Conservation (phyloP, 2,113 vertebrate genomes). For the Vulpes ferrilata region DNA sequence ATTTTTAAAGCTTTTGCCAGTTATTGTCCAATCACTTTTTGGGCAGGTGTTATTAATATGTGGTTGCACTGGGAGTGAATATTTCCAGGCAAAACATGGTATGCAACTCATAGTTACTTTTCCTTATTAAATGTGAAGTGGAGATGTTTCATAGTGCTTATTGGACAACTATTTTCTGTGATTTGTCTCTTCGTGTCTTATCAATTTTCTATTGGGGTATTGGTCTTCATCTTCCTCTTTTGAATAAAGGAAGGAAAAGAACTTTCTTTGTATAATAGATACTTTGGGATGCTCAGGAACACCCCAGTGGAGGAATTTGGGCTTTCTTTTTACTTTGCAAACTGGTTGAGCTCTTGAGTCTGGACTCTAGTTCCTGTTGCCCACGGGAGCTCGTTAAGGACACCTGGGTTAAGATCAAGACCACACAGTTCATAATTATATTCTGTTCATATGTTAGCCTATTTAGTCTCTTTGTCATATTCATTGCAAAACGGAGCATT, state of each 20-base stretch:
- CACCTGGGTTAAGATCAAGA: neutral
- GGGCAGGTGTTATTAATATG: neutral
- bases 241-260: neutral
- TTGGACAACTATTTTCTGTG: neutral
- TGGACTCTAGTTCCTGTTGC: neutral
- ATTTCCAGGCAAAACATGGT: neutral
- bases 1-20: neutral
- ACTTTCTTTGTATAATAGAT: neutral
- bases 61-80: neutral
- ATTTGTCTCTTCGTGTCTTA: neutral
- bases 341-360: neutral
- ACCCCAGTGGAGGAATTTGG: too few relatives aligned
- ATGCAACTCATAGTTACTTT: neutral
- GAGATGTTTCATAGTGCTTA: neutral
- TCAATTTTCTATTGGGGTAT: neutral
- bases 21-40: neutral
- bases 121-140: neutral
- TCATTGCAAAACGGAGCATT: slow-evolving; percentile 39
- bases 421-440: neutral
- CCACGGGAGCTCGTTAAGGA: neutral
- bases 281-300: neutral
- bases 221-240: neutral
- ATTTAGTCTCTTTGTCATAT: neutral
- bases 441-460: neutral
- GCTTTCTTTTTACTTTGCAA: neutral